Evolutionary conservation across 2,113 vertebrate species (phyloP), one percentile per base, ranked within the genome.

Genomic region (Lepisosteus oculatus): DNA sequence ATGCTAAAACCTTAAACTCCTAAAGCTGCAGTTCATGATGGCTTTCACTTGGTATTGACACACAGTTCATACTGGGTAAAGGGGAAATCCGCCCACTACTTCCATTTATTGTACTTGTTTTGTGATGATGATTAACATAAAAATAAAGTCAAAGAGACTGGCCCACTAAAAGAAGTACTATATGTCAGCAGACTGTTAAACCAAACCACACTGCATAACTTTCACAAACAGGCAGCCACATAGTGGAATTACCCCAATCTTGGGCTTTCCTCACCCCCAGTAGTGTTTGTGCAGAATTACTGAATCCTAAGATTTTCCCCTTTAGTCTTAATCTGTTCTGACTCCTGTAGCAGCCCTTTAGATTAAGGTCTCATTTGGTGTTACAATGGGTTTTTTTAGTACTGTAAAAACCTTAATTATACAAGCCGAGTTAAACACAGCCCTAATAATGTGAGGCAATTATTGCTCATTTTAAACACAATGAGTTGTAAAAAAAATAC

Each of bases 81-180:
- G 72, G 74, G 78, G 77, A 81, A 76, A 76, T 84, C 82, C 80
- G 63, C 78, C 75, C 73, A 77, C 73, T 75, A 80, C 80, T 83
- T 84, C 83, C 83, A 78, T 81, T 79, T 77, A 83, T 84, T 83
- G 83, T 84, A 70, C 63, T 42, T 43, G 17, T 59, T 6, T 4
- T 59, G 57, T 75, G 78, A 73, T 78, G 80, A 76, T 76, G 73
- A 75, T 71, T 57, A 44, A 74, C n/a, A 65, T 65, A 74, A 43
- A 55, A 68, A 14, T 67, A 3, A 2, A 55, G 55, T 43, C 57
- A 54, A 43, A 12, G 75, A 42, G 59, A 45, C 47, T 3, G 44
- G 11, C 61, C 14, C 3, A 29, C 29, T 29, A 29, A 29, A 29
- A 29, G 29, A 29, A 47, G 55, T 43, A 11, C 72, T 43, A 59